Evolutionary conservation across 2,113 vertebrate species (phyloP), one percentile per base, ranked within the genome.

Genomic region (Steatornis caripensis): DNA sequence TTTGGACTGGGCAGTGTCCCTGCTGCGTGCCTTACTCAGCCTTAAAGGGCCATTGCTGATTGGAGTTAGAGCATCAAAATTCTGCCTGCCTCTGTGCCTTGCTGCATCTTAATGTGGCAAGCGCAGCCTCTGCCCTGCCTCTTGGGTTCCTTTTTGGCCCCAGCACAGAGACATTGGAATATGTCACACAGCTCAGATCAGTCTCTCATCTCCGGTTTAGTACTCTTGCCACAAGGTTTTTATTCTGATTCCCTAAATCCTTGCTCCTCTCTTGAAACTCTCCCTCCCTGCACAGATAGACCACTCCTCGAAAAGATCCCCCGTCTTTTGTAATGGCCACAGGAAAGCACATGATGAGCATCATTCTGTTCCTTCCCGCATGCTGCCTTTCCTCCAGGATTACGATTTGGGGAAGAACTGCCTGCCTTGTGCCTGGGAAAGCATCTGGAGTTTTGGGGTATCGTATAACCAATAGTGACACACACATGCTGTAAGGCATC

Each of bases 1-100:
- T 78, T 80, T 77, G 85, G 43, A 77, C 78, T 84, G 76, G 85
- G 95, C 92, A 95, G 76, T 43, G 36, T 78, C 90, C 64, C 8
- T 0, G 27, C 60, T 39, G 54, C 70, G 45, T 0, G 8, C 58
- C 70, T 45, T 23, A 45, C 85, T 94, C 70, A 70, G 91, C 90
- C 94, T 97, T 97, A 96, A 97, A 97, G 96, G 94, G 94, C 69
- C 92, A 84, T 5, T 78, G 53, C 94, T 84, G 45, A 68, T 17
- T 39, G 19, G 39, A 88, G 32, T 14, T 10, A 34, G 5, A 57
- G 30, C 46, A 65, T 8, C 32, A 53, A 41, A 62, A 62, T 21
- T 22, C 78, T 61, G 49, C 32, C 24, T 71, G 26, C 24, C 32
- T 54, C 69, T 1, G 4, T 24, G 37, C 71, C 70, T 80, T 78